phyloP scores from a whole-genome alignment of 2,888 invertebrate genomes.

The Leucania comma region DNA sequence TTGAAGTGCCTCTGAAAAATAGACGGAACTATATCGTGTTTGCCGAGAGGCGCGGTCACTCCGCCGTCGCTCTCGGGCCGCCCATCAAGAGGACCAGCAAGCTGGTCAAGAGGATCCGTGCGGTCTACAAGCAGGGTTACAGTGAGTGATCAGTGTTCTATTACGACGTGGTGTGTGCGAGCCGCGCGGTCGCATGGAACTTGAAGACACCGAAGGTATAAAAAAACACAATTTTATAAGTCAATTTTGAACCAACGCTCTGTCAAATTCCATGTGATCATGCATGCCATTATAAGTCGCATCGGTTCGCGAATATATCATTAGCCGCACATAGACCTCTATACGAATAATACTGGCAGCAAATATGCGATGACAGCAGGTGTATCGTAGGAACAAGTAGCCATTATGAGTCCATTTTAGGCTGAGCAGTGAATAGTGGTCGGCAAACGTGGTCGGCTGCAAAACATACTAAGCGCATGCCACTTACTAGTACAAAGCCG shows the following conservation, averaged over 20 bases:
- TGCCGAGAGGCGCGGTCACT: conserved; percentile 85
- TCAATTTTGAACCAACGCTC: conserved; percentile 53
- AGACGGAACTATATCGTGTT: conserved; percentile 88
- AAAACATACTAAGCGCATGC: conserved; percentile 80
- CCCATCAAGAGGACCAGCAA: conserved; percentile 85
- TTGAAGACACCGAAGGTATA: conserved; percentile 62
- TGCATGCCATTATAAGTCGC: conserved; percentile 62
- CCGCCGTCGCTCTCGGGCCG: conserved; percentile 87
- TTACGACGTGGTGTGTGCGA: conserved; percentile 59
- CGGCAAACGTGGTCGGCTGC: conserved; percentile 80
- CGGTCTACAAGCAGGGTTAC: conserved; percentile 88
- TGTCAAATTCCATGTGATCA: conserved; percentile 76
- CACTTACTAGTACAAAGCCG: conserved; percentile 70
- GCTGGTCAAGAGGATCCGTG: conserved; percentile 85
- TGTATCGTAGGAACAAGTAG: conserved; percentile 87
- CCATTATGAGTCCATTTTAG: conserved; percentile 90
- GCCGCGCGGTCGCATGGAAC: conserved; percentile 65
- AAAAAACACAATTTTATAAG: conserved; percentile 36
- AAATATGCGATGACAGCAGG: conserved; percentile 85
- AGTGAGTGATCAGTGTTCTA: conserved; percentile 83
- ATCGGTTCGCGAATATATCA: conserved; percentile 61
- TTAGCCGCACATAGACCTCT: conserved; percentile 72
- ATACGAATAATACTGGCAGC: conserved; percentile 81
- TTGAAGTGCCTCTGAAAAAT: conserved; percentile 87
- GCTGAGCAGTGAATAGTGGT: conserved; percentile 84